phyloP scores from a whole-genome alignment of 2,797 vertebrate genomes.

The Pipistrellus nathusii region DNA sequence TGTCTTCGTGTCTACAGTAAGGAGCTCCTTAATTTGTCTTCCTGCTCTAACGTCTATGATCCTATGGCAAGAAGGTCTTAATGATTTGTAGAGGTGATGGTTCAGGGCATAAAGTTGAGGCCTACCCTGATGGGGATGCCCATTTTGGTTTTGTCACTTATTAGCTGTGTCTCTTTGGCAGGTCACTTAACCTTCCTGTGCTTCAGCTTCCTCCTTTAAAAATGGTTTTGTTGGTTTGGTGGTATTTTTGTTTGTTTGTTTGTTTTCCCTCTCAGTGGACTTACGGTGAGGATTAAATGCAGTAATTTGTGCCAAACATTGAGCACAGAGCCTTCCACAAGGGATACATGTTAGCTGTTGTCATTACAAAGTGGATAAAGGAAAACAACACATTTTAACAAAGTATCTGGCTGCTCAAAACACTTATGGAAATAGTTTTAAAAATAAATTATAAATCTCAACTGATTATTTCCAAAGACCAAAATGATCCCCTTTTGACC shows the following conservation, averaged over 20 bases:
- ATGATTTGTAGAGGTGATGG: background rate
- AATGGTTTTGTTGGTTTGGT: background rate
- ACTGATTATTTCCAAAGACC: slow-evolving; percentile 22
- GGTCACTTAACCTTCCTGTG: background rate
- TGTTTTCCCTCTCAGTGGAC: background rate
- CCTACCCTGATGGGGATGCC: background rate
- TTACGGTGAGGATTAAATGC: background rate
- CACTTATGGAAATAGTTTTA: background rate
- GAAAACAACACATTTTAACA: background rate
- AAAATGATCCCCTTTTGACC: slow-evolving; percentile 4
- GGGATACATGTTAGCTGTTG: background rate
- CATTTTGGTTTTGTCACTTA: background rate
- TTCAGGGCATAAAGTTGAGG: too few relatives aligned
- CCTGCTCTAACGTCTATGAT: background rate
- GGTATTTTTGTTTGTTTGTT: background rate
- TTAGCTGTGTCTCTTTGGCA: background rate
- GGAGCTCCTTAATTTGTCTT: background rate
- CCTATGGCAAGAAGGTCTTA: background rate
- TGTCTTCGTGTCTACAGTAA: background rate
- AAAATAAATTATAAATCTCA: slow-evolving; percentile 9
- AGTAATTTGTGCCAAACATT: background rate
- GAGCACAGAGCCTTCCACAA: background rate
- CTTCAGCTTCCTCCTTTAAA: background rate
- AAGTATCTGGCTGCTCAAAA: background rate
- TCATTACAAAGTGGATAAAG: background rate